Evolutionary conservation across 2,888 invertebrate species (phyloP).

Genomic region (Rhimphoctona megacephalus): DNA sequence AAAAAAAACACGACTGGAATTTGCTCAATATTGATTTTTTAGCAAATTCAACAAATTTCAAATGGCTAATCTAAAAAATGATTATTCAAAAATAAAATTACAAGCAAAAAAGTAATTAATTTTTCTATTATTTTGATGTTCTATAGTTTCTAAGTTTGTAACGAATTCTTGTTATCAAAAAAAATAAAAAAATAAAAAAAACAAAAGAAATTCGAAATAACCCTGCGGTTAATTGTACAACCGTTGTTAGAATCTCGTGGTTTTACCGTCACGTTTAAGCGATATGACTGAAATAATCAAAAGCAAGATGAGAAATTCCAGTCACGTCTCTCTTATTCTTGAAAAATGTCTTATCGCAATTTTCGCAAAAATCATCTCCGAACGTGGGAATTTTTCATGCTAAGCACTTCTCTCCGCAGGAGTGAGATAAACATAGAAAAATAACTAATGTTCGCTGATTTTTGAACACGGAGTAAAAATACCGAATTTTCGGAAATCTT

Average conservation of each 20-base stretch:
- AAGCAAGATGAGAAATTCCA: neutral
- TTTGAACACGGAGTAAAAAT: neutral
- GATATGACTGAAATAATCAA: neutral
- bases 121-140: neutral
- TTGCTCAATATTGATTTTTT: neutral
- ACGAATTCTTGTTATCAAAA: neutral
- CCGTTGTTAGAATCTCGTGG: neutral
- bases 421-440: too few species aligned
- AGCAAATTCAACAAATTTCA: too few species aligned
- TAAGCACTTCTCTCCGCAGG: too few species aligned
- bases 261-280: neutral
- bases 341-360: neutral
- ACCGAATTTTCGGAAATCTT: neutral
- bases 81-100: too few species aligned
- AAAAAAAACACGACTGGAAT: neutral
- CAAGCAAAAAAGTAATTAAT: neutral
- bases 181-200: neutral
- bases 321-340: neutral
- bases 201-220: neutral
- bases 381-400: too few species aligned
- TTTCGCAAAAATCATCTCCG: neutral
- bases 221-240: neutral
- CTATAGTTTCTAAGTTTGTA: neutral
- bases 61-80: too few species aligned
- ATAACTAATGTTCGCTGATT: too few species aligned